Evolutionary conservation across 1,140 invertebrate genomes (phyloP).

Genomic region (Rhyzopertha dominica): DNA sequence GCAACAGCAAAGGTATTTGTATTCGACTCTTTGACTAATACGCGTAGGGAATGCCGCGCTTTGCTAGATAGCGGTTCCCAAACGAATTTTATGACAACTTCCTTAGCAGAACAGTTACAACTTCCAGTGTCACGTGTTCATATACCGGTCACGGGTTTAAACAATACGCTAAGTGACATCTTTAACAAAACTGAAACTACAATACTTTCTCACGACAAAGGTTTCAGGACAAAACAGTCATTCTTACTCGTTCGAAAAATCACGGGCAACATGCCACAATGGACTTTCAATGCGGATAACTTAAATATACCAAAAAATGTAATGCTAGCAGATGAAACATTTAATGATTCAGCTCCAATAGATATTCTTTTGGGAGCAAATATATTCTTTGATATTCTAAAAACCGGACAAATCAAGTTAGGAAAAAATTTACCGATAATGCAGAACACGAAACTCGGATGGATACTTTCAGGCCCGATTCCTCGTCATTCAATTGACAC

Average conservation of each 20-base stretch:
- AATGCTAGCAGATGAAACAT: slow-evolving; percentile 13
- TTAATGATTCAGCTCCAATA: slow-evolving; percentile 8
- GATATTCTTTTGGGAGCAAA: slow-evolving; percentile 21
- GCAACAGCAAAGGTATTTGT: no score
- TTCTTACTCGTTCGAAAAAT: slow-evolving; percentile 10
- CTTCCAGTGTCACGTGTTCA: slow-evolving; percentile 2
- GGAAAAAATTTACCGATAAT: neutral
- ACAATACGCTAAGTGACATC: slow-evolving; percentile 2
- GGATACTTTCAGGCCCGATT: slow-evolving; percentile 16
- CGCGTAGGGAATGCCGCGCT: no score
- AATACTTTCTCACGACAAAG: neutral
- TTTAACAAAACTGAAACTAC: neutral
- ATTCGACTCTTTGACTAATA: no score
- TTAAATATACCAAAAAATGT: slow-evolving; percentile 17
- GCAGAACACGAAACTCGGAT: slow-evolving; percentile 17
- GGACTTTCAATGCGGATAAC: slow-evolving; percentile 3
- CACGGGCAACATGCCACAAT: slow-evolving; percentile 12
- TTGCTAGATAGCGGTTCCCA: slow-evolving; percentile 13
- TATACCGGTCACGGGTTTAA: slow-evolving; percentile 4
- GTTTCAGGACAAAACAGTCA: slow-evolving; percentile 5
- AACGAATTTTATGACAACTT: slow-evolving; percentile 17
- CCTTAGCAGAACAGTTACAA: slow-evolving; percentile 1
- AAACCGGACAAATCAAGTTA: slow-evolving; percentile 18
- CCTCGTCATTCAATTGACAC: no score
- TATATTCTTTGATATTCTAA: slow-evolving; percentile 20